phyloP scores from a whole-genome alignment of 2,888 invertebrate species.

The Balanococcus diminutus region DNA sequence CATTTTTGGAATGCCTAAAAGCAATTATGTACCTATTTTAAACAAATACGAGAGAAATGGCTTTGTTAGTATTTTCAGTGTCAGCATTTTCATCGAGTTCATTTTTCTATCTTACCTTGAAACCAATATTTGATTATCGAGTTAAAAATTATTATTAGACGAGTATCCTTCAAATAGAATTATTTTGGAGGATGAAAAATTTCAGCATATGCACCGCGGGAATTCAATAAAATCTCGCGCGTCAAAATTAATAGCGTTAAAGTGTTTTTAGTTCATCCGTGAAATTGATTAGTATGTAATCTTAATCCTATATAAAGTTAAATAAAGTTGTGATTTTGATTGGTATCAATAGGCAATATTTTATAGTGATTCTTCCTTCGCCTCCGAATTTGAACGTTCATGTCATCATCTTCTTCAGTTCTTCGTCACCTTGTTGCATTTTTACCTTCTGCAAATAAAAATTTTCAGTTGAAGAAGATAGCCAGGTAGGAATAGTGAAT shows the following conservation, averaged over 20 bases:
- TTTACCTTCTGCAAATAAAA: no score
- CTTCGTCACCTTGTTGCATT: no score
- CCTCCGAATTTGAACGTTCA: not conserved
- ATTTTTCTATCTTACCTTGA: not conserved
- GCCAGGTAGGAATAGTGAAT: no score
- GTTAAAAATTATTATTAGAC: not conserved
- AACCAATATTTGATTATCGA: not conserved
- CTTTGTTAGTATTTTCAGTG: not conserved
- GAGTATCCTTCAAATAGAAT: not conserved
- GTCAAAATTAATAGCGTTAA: conserved; percentile 21
- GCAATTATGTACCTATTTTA: not conserved
- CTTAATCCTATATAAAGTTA: not conserved
- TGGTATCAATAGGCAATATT: not conserved
- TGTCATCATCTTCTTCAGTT: not conserved
- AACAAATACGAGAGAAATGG: not conserved
- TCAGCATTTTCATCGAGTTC: not conserved
- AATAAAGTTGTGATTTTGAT: conserved; percentile 3
- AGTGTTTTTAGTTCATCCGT: conserved; percentile 1
- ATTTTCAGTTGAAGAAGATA: no score
- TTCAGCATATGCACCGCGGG: not conserved
- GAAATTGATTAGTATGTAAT: not conserved
- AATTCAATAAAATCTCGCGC: not conserved
- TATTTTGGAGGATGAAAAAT: not conserved
- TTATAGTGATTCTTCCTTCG: not conserved
- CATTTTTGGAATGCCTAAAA: not conserved